phyloP scores from a whole-genome alignment of 1,140 invertebrate genomes.

The Glossosoma conforme region DNA sequence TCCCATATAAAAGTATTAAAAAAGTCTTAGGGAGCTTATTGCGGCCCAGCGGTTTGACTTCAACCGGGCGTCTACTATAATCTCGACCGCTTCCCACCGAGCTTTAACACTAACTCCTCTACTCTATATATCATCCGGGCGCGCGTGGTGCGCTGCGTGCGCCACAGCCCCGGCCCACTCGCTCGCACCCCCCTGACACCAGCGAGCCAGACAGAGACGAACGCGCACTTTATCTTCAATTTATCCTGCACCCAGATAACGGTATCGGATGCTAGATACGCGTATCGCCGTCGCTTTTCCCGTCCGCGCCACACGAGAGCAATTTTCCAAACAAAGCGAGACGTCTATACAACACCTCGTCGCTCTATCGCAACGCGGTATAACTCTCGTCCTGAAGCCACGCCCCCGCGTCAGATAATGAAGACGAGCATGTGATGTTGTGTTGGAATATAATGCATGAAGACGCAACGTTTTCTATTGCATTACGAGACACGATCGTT shows the following conservation, averaged over 20 bases:
- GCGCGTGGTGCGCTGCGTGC: slow-evolving; percentile 3
- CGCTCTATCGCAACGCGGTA: no score
- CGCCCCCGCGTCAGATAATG: slow-evolving; percentile 20
- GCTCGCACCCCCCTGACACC: not conserved
- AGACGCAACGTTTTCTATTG: slow-evolving; percentile 17
- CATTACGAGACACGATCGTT: slow-evolving; percentile 7
- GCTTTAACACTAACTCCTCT: slow-evolving; percentile 62
- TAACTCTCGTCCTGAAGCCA: not conserved
- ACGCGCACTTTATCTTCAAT: slow-evolving; percentile 8
- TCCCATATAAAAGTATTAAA: slow-evolving; percentile 33
- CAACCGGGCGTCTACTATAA: slow-evolving; percentile 46
- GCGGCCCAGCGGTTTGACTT: slow-evolving; percentile 20
- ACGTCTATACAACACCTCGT: no score
- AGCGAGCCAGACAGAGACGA: slow-evolving; percentile 9
- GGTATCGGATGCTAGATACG: slow-evolving; percentile 21
- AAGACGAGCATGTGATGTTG: slow-evolving; percentile 25
- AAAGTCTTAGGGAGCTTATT: slow-evolving; percentile 32
- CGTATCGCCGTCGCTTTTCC: slow-evolving; percentile 17
- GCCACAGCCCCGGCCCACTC: not conserved
- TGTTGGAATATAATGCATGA: slow-evolving; percentile 24
- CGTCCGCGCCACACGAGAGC: not conserved
- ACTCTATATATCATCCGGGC: slow-evolving; percentile 60
- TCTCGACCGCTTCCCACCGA: slow-evolving; percentile 63
- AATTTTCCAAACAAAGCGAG: slow-evolving; percentile 4
- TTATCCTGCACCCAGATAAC: slow-evolving; percentile 14